A percentile compares a stretch with the other conserved stretches of the same genome.
Conservation (phyloP, 2,888 invertebrate species). For the Exocentrus adspersus region DNA sequence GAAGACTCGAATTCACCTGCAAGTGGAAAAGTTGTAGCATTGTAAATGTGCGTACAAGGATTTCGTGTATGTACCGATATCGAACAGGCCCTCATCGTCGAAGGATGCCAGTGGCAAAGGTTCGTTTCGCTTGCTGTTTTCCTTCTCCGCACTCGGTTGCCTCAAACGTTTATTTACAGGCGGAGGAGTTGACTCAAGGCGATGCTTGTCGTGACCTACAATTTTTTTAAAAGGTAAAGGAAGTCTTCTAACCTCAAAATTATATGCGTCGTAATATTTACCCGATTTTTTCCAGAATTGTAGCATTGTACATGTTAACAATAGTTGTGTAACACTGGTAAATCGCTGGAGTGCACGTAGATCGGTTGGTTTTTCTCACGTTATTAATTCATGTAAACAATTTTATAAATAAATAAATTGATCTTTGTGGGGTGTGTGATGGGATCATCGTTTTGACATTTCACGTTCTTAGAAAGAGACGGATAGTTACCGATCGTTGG, state of each 20-base stretch:
- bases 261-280: constrained; percentile 54
- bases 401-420: not conserved
- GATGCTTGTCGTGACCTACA: constrained; percentile 50
- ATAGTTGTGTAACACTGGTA: not conserved
- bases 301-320: constrained; percentile 68
- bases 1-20: constrained; percentile 53
- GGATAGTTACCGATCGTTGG: not conserved
- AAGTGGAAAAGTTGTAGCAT: constrained; percentile 33
- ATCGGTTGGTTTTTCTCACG: constrained; percentile 7
- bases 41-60: too few relatives aligned
- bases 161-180: constrained; percentile 4
- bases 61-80: constrained; percentile 56
- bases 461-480: not conserved
- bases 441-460: constrained; percentile 17
- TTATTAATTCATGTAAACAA: constrained; percentile 13
- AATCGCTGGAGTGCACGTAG: not conserved
- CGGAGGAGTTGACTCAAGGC: constrained; percentile 24
- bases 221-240: constrained; percentile 35
- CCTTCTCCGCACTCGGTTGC: not conserved
- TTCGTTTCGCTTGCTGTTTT: constrained; percentile 15
- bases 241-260: constrained; percentile 27
- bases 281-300: constrained; percentile 83
- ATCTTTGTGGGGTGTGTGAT: not conserved
- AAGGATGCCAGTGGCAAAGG: constrained; percentile 46
- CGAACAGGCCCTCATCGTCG: constrained; percentile 60